Evolutionary conservation across 2,888 invertebrate genomes (phyloP), one percentile per base, ranked within the genome.

Genomic region (Drosophila pseudotalamancana): DNA sequence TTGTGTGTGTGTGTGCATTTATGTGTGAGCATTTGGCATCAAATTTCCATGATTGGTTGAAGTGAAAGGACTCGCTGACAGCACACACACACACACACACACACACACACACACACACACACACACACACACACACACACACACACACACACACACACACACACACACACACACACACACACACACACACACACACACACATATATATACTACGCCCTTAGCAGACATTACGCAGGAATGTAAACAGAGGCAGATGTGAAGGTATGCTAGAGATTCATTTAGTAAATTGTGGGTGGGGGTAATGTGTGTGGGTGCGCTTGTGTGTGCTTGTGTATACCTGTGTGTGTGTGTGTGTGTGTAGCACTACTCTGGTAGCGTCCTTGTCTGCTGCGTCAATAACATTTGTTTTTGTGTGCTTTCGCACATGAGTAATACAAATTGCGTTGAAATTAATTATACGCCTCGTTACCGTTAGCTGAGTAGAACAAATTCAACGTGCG

Each of bases 361-460:
- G 46, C 34, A 16, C n/a, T 55, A n/a, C n/a, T n/a, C n/a, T n/a
- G n/a, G 51, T 31, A 35, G 27, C 56, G 34, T 70, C 31, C 51
- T 46, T 23, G 53, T 54, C 40, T 48, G 8, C 51, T 48, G 14
- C 51, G 19, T 51, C 56, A 56, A 67, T 60, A 43, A 27, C 31
- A 51, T 64, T 75, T 65, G 37, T 46, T 29, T 42, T 25, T 34
- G 59, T 32, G 25, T 42, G 18, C 12, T 21, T 19, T 16, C 12
- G 23, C 75, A 72, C 75, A 59, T 82, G 70, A 67, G 77, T 61
- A 65, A 77, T 73, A 72, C 70, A 70, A 82, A 80, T 86, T 71
- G 68, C 62, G 49, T 29, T 45, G 67, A 76, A 80, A 85, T 80
- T 86, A 86, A 86, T 87, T 74, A 88, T 74, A 86, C 74, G 80